Conservation (phyloP, 2,113 vertebrate species). For the Apaloderma vittatum region DNA sequence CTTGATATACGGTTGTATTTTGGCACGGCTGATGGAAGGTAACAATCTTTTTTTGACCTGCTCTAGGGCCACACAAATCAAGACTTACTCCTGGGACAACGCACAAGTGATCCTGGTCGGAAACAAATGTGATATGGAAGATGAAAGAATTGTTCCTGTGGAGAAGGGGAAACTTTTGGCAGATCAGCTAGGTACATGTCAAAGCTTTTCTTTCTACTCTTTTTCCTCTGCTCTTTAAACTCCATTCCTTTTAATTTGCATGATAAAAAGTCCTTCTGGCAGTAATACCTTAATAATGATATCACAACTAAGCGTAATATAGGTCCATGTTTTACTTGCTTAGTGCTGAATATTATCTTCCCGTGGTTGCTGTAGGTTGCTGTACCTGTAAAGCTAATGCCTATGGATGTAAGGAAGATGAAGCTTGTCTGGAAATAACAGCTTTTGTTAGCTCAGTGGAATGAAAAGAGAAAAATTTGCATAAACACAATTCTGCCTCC, state of each 20-base stretch:
- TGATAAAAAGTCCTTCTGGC: not conserved
- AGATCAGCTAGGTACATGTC: conserved; percentile 89
- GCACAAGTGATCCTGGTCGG: conserved; percentile 98
- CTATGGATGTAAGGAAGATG: not conserved
- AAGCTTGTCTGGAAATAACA: not conserved
- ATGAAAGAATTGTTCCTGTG: conserved; percentile 89
- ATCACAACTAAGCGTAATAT: not conserved
- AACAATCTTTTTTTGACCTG: conserved; percentile 15
- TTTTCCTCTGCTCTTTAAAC: not conserved
- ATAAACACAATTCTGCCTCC: not conserved
- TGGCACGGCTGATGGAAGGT: not conserved
- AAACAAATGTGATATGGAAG: conserved; percentile 98
- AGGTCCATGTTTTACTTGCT: not conserved
- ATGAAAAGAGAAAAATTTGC: not conserved
- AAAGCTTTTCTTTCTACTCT: not conserved
- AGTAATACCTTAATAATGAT: not conserved
- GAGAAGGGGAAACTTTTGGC: conserved; percentile 94
- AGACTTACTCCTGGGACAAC: conserved; percentile 99
- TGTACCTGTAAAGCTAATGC: not conserved
- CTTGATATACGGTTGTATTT: not conserved
- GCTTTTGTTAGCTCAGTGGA: not conserved
- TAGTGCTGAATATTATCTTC: not conserved
- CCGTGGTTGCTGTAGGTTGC: not conserved
- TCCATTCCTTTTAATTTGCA: not conserved
- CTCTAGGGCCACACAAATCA: conserved; percentile 96